Conservation (phyloP, 2,797 vertebrate genomes). For the Geotria australis region DNA sequence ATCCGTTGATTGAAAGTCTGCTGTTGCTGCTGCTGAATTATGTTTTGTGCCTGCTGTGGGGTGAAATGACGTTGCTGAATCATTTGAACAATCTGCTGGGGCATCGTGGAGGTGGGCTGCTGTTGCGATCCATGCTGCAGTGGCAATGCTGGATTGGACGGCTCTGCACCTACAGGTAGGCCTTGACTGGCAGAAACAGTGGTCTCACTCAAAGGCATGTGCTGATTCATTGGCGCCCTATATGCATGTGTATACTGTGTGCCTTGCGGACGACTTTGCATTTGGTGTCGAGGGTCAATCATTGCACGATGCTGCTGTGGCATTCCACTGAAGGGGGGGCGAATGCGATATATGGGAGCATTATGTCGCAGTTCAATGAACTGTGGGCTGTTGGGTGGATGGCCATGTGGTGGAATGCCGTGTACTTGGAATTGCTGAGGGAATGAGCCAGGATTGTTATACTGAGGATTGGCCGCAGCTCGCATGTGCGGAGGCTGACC, state of each 20-base stretch:
- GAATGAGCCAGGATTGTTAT: conserved; percentile 19
- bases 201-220: no score
- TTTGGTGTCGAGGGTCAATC: background rate
- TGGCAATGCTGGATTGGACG: background rate
- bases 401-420: background rate
- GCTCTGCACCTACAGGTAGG: no score
- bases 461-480: conserved; percentile 14
- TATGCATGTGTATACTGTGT: background rate
- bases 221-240: background rate
- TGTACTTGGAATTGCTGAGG: conserved; percentile 30
- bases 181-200: no score
- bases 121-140: background rate
- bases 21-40: background rate
- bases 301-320: background rate
- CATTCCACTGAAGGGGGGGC: background rate
- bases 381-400: background rate
- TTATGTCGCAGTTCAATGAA: background rate
- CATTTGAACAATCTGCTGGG: background rate
- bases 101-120: background rate
- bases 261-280: background rate
- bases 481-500: conserved; percentile 43
- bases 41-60: no score
- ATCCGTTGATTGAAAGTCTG: background rate
- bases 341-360: background rate
- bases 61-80: background rate